Percentiles rank a stretch among this genome's conserved stretches.
phyloP scores from a whole-genome alignment of 1,140 invertebrate species.

The Rhopalosiphum maidis region DNA sequence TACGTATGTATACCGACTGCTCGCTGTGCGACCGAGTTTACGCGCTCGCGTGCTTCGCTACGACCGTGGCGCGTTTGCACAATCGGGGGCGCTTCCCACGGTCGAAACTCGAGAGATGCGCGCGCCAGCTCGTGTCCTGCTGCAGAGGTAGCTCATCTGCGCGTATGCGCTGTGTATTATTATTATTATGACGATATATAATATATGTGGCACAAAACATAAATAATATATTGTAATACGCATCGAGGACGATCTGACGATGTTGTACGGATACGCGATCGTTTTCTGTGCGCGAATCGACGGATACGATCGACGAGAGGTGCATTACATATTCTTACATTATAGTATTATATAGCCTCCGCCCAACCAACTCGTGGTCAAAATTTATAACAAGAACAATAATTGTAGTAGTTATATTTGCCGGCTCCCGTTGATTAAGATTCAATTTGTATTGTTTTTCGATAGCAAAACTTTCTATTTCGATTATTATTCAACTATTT shows the following conservation, averaged over 20 bases:
- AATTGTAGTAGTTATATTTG: not conserved
- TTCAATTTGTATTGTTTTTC: not conserved
- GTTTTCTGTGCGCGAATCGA: not conserved
- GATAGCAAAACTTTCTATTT: too few relatives aligned
- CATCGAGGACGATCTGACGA: not conserved
- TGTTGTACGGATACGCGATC: not conserved
- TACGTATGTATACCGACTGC: not conserved
- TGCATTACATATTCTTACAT: not conserved
- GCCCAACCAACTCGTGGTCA: not conserved
- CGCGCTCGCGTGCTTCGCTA: not conserved
- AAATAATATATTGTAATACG: not conserved
- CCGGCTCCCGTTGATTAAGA: not conserved
- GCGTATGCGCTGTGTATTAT: not conserved
- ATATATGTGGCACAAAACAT: not conserved
- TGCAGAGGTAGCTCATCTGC: not conserved
- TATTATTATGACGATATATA: not conserved
- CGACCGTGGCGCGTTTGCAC: not conserved
- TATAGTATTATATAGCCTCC: not conserved
- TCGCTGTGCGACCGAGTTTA: not conserved
- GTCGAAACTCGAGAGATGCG: not conserved
- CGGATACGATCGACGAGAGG: not conserved
- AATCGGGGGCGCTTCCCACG: constrained; percentile 20
- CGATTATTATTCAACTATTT: too few relatives aligned
- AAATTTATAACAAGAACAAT: not conserved
- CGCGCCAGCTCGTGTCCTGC: not conserved